These are phyloP conservation scores for Saccostrea cuccullata DNA, from an alignment of 1,140 invertebrate genomes.

Conservation along the genomic window DNA sequence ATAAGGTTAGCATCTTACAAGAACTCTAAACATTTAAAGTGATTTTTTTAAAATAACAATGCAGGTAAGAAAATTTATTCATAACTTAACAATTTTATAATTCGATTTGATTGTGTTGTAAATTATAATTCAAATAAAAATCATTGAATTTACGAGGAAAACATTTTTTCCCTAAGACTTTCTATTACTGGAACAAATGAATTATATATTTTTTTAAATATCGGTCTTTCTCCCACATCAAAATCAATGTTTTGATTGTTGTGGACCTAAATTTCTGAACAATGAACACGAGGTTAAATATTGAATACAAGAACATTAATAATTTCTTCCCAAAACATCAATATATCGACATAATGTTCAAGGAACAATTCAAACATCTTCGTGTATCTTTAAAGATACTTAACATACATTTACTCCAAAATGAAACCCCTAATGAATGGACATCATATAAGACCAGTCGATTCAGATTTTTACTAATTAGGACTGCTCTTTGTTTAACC, in stretches of 20 bases:
- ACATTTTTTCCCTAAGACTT: too few relatives aligned
- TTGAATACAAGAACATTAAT: not conserved
- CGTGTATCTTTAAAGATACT: not conserved
- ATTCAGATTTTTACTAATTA: too few relatives aligned
- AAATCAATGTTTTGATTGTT: not conserved
- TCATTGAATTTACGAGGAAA: too few relatives aligned
- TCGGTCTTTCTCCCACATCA: not conserved
- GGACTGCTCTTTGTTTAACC: too few relatives aligned
- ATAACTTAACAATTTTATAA: not conserved
- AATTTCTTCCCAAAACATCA: not conserved
- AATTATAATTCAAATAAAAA: not conserved
- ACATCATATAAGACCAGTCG: too few relatives aligned
- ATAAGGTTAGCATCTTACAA: not conserved
- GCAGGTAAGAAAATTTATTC: not conserved
- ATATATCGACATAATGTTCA: not conserved
- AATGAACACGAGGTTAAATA: conserved; percentile 5
- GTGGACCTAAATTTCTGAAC: not conserved
- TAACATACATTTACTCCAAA: not conserved
- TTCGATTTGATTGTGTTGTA: not conserved
- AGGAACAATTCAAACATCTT: not conserved
- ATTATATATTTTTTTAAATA: not conserved
- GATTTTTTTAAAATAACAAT: not conserved
- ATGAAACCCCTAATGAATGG: too few relatives aligned
- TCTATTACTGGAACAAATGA: not conserved
- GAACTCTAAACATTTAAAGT: not conserved